Evolutionary conservation across 2,113 vertebrate species (phyloP).

Genomic region (Sapayoa aenigma): DNA sequence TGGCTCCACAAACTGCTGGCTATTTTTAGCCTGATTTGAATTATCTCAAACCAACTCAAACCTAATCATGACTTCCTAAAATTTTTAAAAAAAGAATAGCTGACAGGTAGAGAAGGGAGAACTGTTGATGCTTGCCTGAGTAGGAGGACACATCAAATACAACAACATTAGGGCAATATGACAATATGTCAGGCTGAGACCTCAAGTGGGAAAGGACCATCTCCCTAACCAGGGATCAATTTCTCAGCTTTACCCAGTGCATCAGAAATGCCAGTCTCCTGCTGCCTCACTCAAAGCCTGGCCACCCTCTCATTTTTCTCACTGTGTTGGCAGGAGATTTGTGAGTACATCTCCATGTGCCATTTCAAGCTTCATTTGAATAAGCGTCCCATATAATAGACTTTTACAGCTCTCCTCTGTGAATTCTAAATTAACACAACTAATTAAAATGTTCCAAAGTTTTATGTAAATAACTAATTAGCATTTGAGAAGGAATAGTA

Average conservation of each 20-base stretch:
- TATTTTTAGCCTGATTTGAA: neutral
- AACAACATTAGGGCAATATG: neutral
- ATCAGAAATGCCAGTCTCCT: neutral
- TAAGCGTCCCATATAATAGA: conserved; percentile 4
- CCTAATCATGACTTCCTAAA: neutral
- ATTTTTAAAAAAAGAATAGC: neutral
- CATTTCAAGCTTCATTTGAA: conserved; percentile 58
- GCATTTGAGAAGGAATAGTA: conserved; percentile 38
- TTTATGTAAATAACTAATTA: conserved; percentile 58
- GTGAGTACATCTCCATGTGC: neutral
- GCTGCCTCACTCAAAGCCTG: neutral
- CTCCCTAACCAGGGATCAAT: neutral
- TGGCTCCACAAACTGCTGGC: neutral
- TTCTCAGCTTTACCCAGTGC: neutral
- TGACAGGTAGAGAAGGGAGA: neutral
- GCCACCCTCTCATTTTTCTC: neutral
- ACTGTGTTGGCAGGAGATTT: conserved; percentile 22
- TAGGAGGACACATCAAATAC: neutral
- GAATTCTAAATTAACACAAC: conserved; percentile 55
- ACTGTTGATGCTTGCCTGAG: neutral
- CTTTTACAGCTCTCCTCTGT: conserved; percentile 46
- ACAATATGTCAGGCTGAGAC: neutral
- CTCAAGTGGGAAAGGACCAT: neutral
- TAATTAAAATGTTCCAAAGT: conserved; percentile 64
- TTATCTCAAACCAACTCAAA: neutral